Evolutionary conservation across 2,888 invertebrate species (phyloP).

Genomic region (Cryptocheilus praepositus): DNA sequence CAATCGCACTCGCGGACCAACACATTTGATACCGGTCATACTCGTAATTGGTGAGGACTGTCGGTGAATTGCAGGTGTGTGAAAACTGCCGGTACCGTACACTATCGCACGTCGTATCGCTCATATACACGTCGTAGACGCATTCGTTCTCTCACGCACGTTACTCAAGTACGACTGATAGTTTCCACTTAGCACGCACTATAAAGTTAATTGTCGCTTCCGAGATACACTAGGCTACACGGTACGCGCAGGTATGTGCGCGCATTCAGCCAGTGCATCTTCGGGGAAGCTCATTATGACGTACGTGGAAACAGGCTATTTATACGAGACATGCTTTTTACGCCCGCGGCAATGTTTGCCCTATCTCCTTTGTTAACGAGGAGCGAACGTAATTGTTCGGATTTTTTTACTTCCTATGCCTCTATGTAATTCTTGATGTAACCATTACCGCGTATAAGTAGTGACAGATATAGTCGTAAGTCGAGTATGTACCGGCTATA

Average conservation of each 20-base stretch:
- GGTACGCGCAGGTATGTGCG: neutral
- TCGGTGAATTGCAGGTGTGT: neutral
- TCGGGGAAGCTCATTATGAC: conserved; percentile 30
- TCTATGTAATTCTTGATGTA: no score
- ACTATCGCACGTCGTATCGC: neutral
- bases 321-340: conserved; percentile 26
- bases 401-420: neutral
- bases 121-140: neutral
- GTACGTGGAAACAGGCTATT: conserved; percentile 18
- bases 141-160: conserved; percentile 41
- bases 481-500: no score
- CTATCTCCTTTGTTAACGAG: no score
- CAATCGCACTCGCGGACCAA: no score
- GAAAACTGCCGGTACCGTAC: no score
- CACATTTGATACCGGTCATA: neutral
- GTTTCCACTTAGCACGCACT: conserved; percentile 56
- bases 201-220: conserved; percentile 55
- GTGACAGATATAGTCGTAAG: no score
- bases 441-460: no score
- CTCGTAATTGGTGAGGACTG: neutral
- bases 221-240: conserved; percentile 25
- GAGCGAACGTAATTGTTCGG: neutral
- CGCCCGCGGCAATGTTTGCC: neutral
- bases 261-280: conserved; percentile 6
- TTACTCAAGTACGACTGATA: conserved; percentile 44